These are phyloP conservation scores for Alosa alosa DNA, from an alignment of 2,113 vertebrate genomes.

Conservation along the genomic window DNA sequence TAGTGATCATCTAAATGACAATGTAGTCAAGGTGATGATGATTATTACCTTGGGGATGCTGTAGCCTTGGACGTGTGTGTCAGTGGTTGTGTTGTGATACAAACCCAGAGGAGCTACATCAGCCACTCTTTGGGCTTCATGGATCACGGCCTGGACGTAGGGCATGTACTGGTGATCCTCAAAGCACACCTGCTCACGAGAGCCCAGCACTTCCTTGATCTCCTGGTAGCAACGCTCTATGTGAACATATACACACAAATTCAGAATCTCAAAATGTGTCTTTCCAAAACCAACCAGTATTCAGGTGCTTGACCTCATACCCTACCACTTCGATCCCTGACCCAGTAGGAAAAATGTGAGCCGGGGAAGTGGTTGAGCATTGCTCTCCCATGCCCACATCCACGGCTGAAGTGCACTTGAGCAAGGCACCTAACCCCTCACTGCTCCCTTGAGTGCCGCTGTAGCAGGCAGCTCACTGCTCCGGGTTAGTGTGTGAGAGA, in stretches of 20 bases:
- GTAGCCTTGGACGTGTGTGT: conserved; percentile 30
- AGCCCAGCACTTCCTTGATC: conserved; percentile 60
- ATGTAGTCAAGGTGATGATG: not conserved
- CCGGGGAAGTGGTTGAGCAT: too few species aligned
- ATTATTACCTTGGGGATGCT: conserved; percentile 35
- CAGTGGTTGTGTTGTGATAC: conserved; percentile 35
- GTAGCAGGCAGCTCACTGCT: too few species aligned
- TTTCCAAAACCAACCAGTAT: too few species aligned
- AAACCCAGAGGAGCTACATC: conserved; percentile 40
- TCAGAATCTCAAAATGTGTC: not conserved
- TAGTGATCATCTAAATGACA: not conserved
- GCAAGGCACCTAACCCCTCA: too few species aligned
- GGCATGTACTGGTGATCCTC: conserved; percentile 62
- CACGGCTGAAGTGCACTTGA: too few species aligned
- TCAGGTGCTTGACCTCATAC: too few species aligned
- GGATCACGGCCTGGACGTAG: conserved; percentile 57
- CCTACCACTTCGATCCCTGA: too few species aligned
- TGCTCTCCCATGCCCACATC: too few species aligned
- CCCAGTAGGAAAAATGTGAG: too few species aligned
- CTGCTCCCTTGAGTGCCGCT: too few species aligned
- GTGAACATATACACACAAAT: not conserved
- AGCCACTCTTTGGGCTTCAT: conserved; percentile 45
- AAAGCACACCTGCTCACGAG: conserved; percentile 38
- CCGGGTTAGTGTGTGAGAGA: too few species aligned
- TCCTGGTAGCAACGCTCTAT: conserved; percentile 60